phyloP scores from a whole-genome alignment of 37 sponge, comb jelly and placozoan genomes.

The Hexactinellida sp. region DNA sequence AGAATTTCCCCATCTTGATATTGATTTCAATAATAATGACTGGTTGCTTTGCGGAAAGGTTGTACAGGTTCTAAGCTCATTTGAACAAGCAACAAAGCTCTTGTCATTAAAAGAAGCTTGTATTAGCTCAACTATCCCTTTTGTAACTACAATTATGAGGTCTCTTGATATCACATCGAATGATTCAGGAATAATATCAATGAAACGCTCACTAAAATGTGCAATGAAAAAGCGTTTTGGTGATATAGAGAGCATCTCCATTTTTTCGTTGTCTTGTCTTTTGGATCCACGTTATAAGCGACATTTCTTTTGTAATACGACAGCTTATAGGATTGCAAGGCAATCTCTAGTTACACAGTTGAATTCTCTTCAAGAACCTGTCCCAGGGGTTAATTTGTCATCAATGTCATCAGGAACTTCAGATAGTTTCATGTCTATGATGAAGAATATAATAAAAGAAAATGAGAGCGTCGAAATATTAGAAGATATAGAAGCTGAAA shows the following conservation, averaged over 20 bases:
- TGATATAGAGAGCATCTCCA: not conserved
- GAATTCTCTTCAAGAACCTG: not conserved
- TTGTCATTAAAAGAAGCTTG: not conserved
- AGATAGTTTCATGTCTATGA: not conserved
- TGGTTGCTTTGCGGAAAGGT: no score
- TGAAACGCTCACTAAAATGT: not conserved
- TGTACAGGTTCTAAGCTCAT: no score
- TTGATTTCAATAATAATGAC: no score
- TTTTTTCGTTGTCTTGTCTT: no score
- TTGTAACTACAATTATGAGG: not conserved
- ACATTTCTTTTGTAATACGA: not conserved
- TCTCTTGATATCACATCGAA: not conserved
- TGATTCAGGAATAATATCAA: not conserved
- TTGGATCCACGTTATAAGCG: not conserved
- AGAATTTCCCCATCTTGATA: no score
- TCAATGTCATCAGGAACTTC: not conserved
- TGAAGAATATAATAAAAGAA: no score
- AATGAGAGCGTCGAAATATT: not conserved
- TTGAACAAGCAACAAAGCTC: not conserved
- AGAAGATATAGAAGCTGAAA: not conserved
- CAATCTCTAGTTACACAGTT: not conserved
- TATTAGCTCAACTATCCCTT: not conserved
- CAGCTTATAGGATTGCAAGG: no score
- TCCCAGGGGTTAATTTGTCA: not conserved
- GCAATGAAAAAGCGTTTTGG: not conserved